Evolutionary conservation across 2,888 invertebrate species (phyloP).

Genomic region (Rhagophthalmus giganteus): DNA sequence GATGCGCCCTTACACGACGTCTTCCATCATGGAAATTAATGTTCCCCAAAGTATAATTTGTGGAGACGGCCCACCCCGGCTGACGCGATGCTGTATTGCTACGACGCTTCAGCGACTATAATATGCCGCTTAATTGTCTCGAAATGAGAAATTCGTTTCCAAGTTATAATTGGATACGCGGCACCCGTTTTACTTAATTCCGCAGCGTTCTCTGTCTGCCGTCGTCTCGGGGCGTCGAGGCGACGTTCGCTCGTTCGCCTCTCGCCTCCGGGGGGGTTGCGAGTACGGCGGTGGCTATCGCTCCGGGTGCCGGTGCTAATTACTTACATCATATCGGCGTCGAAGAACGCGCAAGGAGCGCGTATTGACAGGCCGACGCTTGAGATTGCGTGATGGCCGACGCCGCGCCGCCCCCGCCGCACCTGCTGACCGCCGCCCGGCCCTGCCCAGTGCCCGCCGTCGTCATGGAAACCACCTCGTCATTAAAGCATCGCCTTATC

Average conservation of each 20-base stretch:
- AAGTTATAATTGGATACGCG: conserved; percentile 62
- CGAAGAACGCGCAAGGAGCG: conserved; percentile 32
- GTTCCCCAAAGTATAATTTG: conserved; percentile 60
- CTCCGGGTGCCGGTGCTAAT: conserved; percentile 29
- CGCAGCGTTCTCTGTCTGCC: conserved; percentile 30
- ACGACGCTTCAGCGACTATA: conserved; percentile 57
- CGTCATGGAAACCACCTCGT: conserved; percentile 59
- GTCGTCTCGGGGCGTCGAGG: conserved; percentile 13
- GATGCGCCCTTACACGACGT: conserved; percentile 37
- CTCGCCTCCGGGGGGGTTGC: conserved; percentile 6
- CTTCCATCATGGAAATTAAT: conserved; percentile 59
- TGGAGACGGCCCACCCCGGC: conserved; percentile 53
- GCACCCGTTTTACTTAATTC: conserved; percentile 40
- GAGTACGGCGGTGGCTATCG: conserved; percentile 15
- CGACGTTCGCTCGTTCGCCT: conserved; percentile 9
- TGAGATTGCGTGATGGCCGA: conserved; percentile 57
- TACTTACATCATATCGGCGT: conserved; percentile 32
- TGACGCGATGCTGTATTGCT: conserved; percentile 50
- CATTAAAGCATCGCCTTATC: conserved; percentile 62
- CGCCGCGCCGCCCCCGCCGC: conserved; percentile 44
- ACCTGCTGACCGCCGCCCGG: conserved; percentile 45
- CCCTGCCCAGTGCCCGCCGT: conserved; percentile 59
- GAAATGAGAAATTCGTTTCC: conserved; percentile 62
- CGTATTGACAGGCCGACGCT: conserved; percentile 51
- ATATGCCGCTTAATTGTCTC: conserved; percentile 61